Conservation (phyloP, 2,113 vertebrate genomes). For the Cyprinodon brontotheroides region DNA sequence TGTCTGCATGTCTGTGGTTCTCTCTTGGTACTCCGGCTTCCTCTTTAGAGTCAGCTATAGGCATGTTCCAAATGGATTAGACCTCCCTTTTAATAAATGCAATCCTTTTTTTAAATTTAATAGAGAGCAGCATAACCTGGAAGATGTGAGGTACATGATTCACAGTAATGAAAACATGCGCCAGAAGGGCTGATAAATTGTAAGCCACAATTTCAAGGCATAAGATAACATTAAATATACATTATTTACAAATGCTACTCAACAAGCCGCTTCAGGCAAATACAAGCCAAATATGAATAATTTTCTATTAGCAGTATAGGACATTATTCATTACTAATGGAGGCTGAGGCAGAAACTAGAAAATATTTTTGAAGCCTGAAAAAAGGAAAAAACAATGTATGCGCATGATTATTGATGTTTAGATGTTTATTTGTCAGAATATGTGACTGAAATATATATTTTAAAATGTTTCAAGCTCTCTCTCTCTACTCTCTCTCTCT, state of each 20-base stretch:
- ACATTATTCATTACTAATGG: conserved; percentile 24
- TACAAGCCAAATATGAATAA: conserved; percentile 31
- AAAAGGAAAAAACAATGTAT: background rate
- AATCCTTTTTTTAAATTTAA: conserved; percentile 47
- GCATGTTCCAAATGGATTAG: conserved; percentile 64
- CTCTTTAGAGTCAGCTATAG: conserved; percentile 57
- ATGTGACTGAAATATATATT: no score
- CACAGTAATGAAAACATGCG: conserved; percentile 50
- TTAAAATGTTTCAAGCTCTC: no score
- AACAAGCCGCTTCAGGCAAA: conserved; percentile 53
- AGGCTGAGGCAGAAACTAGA: conserved; percentile 2
- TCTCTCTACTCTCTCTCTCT: no score
- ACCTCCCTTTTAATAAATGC: conserved; percentile 73
- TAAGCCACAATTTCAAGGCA: conserved; percentile 33
- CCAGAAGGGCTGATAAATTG: conserved; percentile 54
- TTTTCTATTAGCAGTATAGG: conserved; percentile 45
- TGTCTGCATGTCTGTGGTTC: background rate
- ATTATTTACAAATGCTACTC: conserved; percentile 49
- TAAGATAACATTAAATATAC: conserved; percentile 48
- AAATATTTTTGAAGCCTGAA: background rate
- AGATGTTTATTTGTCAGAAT: no score
- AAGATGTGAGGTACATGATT: conserved; percentile 57
- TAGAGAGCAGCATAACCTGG: conserved; percentile 45
- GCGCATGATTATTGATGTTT: background rate
- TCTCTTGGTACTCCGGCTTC: no score